Evolutionary conservation across 2,113 vertebrate species (phyloP).

Genomic region (Gymnorhina tibicen): DNA sequence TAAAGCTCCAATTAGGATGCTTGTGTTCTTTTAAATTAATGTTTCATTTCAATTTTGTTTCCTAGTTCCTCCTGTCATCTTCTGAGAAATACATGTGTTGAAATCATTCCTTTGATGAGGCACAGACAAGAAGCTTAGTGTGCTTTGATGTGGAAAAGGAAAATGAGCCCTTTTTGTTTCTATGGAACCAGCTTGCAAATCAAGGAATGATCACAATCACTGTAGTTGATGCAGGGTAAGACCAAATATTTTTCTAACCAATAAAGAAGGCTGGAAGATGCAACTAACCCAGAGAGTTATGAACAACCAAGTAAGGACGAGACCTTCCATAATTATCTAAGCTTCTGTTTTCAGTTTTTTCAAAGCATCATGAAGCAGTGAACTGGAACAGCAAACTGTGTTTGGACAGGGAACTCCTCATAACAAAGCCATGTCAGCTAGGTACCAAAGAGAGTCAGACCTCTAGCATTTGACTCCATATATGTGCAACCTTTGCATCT

Average conservation of each 20-base stretch:
- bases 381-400: neutral
- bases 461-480: neutral
- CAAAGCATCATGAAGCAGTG: neutral
- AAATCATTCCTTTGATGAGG: constrained; percentile 39
- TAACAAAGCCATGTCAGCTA: neutral
- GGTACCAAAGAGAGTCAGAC: neutral
- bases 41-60: constrained; percentile 44
- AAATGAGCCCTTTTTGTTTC: constrained; percentile 13
- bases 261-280: neutral
- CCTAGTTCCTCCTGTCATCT: constrained; percentile 27
- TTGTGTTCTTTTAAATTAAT: constrained; percentile 55
- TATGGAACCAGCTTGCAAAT: neutral
- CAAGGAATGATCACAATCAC: neutral
- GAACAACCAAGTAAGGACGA: neutral
- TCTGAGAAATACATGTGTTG: constrained; percentile 7
- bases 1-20: constrained; percentile 45
- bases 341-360: neutral
- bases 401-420: neutral
- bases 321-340: neutral
- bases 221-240: neutral
- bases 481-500: neutral
- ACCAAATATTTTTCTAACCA: neutral
- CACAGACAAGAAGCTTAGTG: constrained; percentile 29
- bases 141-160: constrained; percentile 51
- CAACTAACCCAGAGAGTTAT: neutral